Conservation (phyloP, 2,797 vertebrate genomes). For the Alectoris magna region DNA sequence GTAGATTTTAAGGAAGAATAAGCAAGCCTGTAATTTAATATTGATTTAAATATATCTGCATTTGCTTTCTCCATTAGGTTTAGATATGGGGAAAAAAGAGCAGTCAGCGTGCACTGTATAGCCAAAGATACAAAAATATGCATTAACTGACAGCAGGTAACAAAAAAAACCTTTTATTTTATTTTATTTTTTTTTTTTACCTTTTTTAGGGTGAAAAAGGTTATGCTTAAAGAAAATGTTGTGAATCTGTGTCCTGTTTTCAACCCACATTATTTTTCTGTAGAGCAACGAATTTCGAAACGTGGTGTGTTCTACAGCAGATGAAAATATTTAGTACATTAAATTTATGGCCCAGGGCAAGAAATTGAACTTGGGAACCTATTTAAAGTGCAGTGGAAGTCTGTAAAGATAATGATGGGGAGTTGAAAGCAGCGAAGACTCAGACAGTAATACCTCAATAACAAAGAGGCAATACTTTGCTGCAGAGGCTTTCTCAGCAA, state of each 20-base stretch:
- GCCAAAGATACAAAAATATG: not conserved
- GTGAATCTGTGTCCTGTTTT: not conserved
- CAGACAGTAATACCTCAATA: constrained; percentile 73
- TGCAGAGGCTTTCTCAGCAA: constrained; percentile 66
- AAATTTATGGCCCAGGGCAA: constrained; percentile 67
- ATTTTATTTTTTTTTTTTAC: not conserved
- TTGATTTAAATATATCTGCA: rapidly evolving
- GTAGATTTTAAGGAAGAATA: not conserved
- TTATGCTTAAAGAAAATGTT: not conserved
- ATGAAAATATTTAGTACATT: constrained; percentile 70
- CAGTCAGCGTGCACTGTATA: not conserved
- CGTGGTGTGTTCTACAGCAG: constrained; percentile 11
- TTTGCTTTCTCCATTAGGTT: not conserved
- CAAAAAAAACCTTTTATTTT: not conserved
- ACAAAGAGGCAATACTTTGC: constrained; percentile 56
- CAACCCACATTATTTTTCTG: constrained; percentile 27
- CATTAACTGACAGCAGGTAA: not conserved
- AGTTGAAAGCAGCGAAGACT: constrained; percentile 66
- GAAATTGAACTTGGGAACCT: constrained; percentile 67
- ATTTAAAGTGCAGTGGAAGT: constrained; percentile 69
- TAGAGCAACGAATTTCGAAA: constrained; percentile 41
- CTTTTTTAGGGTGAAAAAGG: not conserved
- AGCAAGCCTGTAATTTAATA: not conserved
- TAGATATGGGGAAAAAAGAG: not conserved
- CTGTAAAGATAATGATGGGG: constrained; percentile 71